A percentile compares a stretch with the other conserved stretches of the same genome.
Conservation (phyloP, 2,888 invertebrate genomes). For the Erynnis tages region DNA sequence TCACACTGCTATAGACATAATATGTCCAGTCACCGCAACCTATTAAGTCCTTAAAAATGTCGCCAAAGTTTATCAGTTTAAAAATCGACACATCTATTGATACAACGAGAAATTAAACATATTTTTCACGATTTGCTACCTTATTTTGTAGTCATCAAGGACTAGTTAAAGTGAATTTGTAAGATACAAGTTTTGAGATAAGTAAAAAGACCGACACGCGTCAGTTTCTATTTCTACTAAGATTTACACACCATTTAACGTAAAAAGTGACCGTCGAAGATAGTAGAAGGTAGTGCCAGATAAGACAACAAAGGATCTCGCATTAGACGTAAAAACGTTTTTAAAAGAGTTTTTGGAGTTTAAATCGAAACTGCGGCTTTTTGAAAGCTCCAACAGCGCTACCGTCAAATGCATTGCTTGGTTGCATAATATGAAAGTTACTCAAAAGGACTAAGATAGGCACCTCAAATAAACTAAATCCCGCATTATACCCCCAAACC, state of each 20-base stretch:
- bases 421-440: too few relatives aligned
- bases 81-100: slow-evolving; percentile 44
- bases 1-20: slow-evolving; percentile 9
- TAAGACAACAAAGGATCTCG: slow-evolving; percentile 18
- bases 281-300: slow-evolving; percentile 3
- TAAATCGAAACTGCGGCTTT: too few relatives aligned
- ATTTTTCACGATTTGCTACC: neutral
- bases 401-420: too few relatives aligned
- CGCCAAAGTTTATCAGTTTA: slow-evolving; percentile 48
- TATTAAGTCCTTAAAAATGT: slow-evolving; percentile 30
- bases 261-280: slow-evolving; percentile 17
- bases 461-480: too few relatives aligned
- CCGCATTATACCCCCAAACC: too few relatives aligned
- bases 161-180: neutral
- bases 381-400: too few relatives aligned
- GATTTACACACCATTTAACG: slow-evolving; percentile 59
- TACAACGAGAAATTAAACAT: neutral
- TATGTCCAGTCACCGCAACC: slow-evolving; percentile 34
- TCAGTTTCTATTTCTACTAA: slow-evolving; percentile 44
- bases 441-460: too few relatives aligned
- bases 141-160: neutral
- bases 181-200: neutral
- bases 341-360: too few relatives aligned
- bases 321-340: neutral
- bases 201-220: slow-evolving; percentile 27